Conservation (phyloP, 2,113 vertebrate species). For the Centropus unirufus region DNA sequence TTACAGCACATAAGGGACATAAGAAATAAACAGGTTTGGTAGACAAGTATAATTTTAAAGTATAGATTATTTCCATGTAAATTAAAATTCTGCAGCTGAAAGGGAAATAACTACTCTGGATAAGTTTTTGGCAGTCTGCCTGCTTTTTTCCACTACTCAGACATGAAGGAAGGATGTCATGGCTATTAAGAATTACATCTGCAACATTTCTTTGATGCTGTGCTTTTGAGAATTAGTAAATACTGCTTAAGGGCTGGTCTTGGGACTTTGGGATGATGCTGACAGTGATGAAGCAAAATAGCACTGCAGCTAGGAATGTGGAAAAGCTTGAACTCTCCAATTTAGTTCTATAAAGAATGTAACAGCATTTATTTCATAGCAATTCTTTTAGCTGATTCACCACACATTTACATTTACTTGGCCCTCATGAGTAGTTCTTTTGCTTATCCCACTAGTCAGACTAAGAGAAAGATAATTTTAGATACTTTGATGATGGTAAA, state of each 20-base stretch:
- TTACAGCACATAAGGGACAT: conserved; percentile 6
- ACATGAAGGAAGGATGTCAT: conserved; percentile 46
- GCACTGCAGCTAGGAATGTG: not conserved
- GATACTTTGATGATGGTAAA: not conserved
- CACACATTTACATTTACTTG: not conserved
- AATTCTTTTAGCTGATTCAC: not conserved
- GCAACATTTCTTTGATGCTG: conserved; percentile 60
- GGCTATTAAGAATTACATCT: conserved; percentile 63
- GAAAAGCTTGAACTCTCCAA: not conserved
- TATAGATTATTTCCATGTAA: conserved; percentile 68
- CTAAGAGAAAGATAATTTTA: not conserved
- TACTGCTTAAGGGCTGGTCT: not conserved
- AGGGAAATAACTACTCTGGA: conserved; percentile 54
- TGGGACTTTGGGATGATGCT: not conserved
- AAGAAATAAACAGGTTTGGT: conserved; percentile 59
- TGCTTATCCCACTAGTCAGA: not conserved
- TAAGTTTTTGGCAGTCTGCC: conserved; percentile 60
- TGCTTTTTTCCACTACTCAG: conserved; percentile 59
- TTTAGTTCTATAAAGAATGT: not conserved
- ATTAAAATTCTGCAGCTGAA: conserved; percentile 65
- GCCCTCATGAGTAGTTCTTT: not conserved
- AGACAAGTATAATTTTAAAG: conserved; percentile 62
- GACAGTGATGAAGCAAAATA: not conserved
- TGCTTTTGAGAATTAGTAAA: conserved; percentile 39
- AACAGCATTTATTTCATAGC: not conserved